Percentiles rank a stretch among this genome's conserved stretches.
Evolutionary conservation across 2,113 vertebrate species (phyloP).

Genomic region (Rhinichthys klamathensis): DNA sequence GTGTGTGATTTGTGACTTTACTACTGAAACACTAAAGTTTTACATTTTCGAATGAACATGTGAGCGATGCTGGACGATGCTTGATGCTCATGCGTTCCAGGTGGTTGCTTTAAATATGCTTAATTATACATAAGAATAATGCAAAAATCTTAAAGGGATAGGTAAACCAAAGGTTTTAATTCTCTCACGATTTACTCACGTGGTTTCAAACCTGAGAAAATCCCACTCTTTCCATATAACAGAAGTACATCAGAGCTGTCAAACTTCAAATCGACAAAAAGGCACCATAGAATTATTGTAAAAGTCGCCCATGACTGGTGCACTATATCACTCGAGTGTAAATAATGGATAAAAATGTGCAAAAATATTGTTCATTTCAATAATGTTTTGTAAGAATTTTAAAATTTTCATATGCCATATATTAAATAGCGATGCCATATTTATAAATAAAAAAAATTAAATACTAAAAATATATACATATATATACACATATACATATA

Average conservation of each 20-base stretch:
- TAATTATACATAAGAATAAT: not conserved
- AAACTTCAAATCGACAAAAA: not conserved
- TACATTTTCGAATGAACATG: not conserved
- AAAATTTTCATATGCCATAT: no score
- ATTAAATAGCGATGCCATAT: not conserved
- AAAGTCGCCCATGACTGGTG: not conserved
- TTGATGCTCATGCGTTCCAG: not conserved
- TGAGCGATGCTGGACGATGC: not conserved
- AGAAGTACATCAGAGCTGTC: not conserved
- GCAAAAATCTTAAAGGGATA: not conserved
- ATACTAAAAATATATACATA: no score
- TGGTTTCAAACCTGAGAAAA: not conserved
- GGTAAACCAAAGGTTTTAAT: no score
- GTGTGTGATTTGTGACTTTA: not conserved
- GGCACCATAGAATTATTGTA: not conserved
- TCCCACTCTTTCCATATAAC: not conserved
- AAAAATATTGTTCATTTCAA: not conserved
- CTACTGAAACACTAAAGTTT: not conserved
- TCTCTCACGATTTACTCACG: no score
- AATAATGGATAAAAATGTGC: not conserved
- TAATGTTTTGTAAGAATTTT: not conserved
- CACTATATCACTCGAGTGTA: not conserved
- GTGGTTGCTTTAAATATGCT: not conserved
- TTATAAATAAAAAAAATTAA: no score
- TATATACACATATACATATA: no score